These are phyloP conservation scores for Fregetta grallaria DNA, from an alignment of 2,113 vertebrate species.

Conservation along the genomic window DNA sequence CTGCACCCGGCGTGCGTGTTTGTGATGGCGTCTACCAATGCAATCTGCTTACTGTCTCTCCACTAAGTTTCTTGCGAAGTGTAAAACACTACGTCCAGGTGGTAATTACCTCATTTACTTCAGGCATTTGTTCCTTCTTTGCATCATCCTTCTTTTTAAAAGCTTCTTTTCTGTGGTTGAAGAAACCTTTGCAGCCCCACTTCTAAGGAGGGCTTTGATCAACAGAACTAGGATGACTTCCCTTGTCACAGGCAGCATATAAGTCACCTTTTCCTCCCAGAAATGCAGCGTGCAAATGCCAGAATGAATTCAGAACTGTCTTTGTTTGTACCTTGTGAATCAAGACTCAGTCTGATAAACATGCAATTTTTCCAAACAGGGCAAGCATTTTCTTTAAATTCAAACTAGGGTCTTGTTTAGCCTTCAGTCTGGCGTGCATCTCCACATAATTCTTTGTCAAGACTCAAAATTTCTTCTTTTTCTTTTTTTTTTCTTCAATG, in stretches of 20 bases:
- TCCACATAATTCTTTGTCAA: not conserved
- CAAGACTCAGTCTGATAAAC: not conserved
- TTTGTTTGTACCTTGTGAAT: not conserved
- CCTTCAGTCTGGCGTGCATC: accelerated
- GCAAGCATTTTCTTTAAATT: not conserved
- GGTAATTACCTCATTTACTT: not conserved
- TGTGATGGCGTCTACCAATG: not conserved
- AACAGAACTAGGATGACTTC: slow-evolving; percentile 1
- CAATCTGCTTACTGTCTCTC: not conserved
- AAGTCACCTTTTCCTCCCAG: slow-evolving; percentile 20
- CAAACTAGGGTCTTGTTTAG: not conserved
- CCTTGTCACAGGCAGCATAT: not conserved
- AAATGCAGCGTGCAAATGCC: not conserved
- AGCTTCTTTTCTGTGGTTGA: not conserved
- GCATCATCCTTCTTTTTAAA: not conserved
- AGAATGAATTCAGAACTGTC: not conserved
- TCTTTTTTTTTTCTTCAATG: not conserved
- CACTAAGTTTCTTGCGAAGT: not conserved
- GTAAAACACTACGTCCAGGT: not conserved
- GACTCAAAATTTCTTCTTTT: not conserved
- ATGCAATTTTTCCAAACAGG: not conserved
- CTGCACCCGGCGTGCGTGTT: accelerated
- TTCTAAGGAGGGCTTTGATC: slow-evolving; percentile 43
- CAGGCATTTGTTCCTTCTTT: not conserved
- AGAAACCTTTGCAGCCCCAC: not conserved